Evolutionary conservation across 1,140 invertebrate genomes (phyloP).

Genomic region (Zaprionus capensis): DNA sequence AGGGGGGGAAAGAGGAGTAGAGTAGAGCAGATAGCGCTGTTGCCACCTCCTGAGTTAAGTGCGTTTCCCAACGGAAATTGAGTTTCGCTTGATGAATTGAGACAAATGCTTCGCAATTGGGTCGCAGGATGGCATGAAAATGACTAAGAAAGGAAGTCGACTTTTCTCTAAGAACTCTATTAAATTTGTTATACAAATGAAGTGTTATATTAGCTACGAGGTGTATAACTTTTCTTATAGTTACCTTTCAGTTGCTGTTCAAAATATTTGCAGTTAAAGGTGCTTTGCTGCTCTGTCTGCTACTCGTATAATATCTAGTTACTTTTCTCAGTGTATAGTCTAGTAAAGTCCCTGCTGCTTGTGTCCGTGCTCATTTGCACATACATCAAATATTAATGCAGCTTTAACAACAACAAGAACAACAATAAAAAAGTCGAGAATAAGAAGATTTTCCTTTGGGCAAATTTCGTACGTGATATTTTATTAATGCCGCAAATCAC

Average conservation of each 20-base stretch:
- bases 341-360: not conserved
- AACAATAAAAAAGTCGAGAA: conserved; percentile 3
- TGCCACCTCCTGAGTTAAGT: conserved; percentile 30
- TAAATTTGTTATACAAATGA: not conserved
- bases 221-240: not conserved
- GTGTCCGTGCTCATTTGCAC: conserved; percentile 3
- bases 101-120: conserved; percentile 7
- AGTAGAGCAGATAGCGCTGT: not conserved
- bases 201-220: not conserved
- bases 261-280: not conserved
- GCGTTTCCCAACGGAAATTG: conserved; percentile 32
- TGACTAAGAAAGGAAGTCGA: not conserved
- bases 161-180: not conserved
- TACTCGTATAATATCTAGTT: not conserved
- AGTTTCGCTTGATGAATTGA: conserved; percentile 29
- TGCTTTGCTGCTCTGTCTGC: not conserved
- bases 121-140: conserved; percentile 2
- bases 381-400: conserved; percentile 39
- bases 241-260: not conserved
- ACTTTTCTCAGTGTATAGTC: not conserved
- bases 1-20: not conserved
- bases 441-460: conserved; percentile 9
- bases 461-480: conserved; percentile 55
- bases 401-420: not conserved
- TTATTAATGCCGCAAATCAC: conserved; percentile 60